A percentile compares a stretch with the other conserved stretches of the same genome.
These are phyloP conservation scores for Tachuris rubrigastra DNA, from an alignment of 2,113 vertebrate genomes.

Conservation along the genomic window DNA sequence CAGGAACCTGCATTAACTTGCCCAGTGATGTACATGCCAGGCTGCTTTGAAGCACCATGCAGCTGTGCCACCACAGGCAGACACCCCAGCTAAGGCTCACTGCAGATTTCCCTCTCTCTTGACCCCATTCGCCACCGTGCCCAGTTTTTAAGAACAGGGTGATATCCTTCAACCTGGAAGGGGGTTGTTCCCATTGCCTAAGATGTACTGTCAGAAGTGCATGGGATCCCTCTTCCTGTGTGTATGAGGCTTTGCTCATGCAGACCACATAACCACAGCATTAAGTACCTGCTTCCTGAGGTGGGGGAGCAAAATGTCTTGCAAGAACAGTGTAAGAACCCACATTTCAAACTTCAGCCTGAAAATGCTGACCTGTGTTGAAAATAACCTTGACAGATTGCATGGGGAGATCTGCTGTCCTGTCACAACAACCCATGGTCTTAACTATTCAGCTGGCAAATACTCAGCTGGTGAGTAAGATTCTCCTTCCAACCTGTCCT, in stretches of 20 bases:
- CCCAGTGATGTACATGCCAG: background rate
- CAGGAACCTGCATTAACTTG: background rate
- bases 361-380: background rate
- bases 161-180: background rate
- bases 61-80: rapidly evolving
- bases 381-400: background rate
- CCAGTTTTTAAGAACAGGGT: background rate
- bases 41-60: background rate
- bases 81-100: background rate
- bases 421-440: background rate
- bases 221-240: background rate
- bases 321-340: background rate
- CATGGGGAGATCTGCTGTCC: background rate
- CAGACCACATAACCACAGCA: background rate
- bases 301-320: background rate
- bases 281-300: slow-evolving; percentile 14
- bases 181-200: background rate
- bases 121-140: background rate
- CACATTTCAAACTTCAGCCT: background rate
- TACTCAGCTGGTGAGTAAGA: background rate
- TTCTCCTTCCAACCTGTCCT: background rate
- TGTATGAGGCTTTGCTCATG: rapidly evolving
- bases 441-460: background rate
- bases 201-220: background rate
- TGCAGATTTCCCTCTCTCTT: background rate